Evolutionary conservation across 1,140 invertebrate species (phyloP), one percentile per base, ranked within the genome.

Genomic region (Saccostrea echinata): DNA sequence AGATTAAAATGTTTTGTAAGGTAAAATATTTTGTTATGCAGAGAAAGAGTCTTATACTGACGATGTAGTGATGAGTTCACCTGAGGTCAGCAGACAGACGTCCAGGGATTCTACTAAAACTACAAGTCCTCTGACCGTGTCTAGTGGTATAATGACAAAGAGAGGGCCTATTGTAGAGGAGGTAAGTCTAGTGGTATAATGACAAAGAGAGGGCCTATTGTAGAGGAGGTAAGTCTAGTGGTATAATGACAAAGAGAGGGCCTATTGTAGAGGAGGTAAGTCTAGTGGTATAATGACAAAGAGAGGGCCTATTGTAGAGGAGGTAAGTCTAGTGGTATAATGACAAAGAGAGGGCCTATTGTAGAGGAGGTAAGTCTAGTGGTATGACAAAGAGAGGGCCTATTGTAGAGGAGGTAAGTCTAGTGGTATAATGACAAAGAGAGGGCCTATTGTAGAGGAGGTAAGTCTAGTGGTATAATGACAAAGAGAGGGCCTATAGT

Each of bases 371-470:
- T 88, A 81, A n/a, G 3, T 94, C 94, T 24, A 89, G 92, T 81
- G 95, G 95, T 24, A 95, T 96, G 61, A 95, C 95, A 1, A 95
- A 95, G 89, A 92, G 95, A 71, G 93, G 94, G 61, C 95, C 95
- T 4, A 76, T 87, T 81, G 84, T 88, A 43, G 87, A 88, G 76
- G 64, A 88, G 87, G 87, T 88, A 81, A n/a, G 3, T 94, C 94
- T 24, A 89, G 92, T 81, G 95, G 95, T 24, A 95, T 96, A 61
- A 91, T 95, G 61, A 95, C 95, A 1, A 95, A 95, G 89, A 92
- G 95, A 71, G 93, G 94, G 61, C 95, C 95, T 4, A 76, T 87
- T 81, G 84, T 88, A 43, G 87, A 88, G 76, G 64, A 88, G 87
- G 87, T 88, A 81, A n/a, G 3, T 94, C 94, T 24, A 89, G 92